Evolutionary conservation across 2,113 vertebrate genomes (phyloP), one percentile per base, ranked within the genome.

Genomic region (Bolborhynchus lineola): DNA sequence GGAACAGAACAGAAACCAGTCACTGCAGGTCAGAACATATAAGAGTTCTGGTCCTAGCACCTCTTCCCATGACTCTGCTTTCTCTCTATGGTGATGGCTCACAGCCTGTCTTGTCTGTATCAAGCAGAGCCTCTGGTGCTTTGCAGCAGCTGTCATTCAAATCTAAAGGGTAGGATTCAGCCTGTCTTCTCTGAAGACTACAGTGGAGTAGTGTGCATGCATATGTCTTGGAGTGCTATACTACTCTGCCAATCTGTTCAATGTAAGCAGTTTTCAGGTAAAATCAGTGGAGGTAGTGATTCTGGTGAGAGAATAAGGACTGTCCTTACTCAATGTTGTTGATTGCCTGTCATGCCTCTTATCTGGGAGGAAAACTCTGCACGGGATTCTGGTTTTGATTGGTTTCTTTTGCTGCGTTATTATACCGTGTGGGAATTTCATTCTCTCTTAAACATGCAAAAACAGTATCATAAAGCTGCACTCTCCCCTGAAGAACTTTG

Each of bases 1-100:
- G 62, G 29, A 81, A 10, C 5, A 21, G 31, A 25, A 3, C 6
- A 14, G 28, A 37, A 50, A 50, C 9, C 5, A 5, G 10, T 33
- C 11, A 0, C 18, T n/a, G 33, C 15, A 33, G 64, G 20, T 26
- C 29, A 35, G 59, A 50, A 13, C 28, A 13, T 1, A 0, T 1
- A 2, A 26, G 21, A 24, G 19, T 49, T 14, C 21, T 37, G 47
- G 18, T 53, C 25, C 41, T 37, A 53, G 31, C 46, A 52, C 46
- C 29, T 53, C 62, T 39, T 35, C 42, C 31, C 6, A 0, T 5
- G 46, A 20, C 33, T 0, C 1, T 24, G 11, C 55, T 9, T 78
- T 13, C 18, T 12, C 29, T 63, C 47, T 5, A 0, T 12, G 31
- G 7, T 14, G 41, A 4, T 7, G 59, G 23, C 67, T 62, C 15